A percentile compares a stretch with the other conserved stretches of the same genome.
phyloP scores from a whole-genome alignment of 2,797 vertebrate genomes.

The Sphenodon punctatus region DNA sequence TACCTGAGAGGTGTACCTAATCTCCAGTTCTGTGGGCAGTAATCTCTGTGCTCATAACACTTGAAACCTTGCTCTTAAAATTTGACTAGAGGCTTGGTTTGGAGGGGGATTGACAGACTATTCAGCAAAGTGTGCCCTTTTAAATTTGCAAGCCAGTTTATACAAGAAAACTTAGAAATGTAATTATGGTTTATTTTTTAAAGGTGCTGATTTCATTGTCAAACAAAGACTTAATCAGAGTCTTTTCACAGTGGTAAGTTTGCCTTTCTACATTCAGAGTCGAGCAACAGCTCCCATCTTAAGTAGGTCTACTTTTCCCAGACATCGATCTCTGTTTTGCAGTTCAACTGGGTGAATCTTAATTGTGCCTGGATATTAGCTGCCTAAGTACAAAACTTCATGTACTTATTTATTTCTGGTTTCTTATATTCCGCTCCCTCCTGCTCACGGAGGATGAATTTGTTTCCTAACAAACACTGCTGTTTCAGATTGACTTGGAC shows the following conservation, averaged over 20 bases:
- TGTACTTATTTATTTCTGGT: too few relatives aligned
- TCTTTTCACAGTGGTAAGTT: conserved; percentile 87
- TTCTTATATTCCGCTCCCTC: too few relatives aligned
- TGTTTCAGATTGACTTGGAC: too few relatives aligned
- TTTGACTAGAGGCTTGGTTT: neutral
- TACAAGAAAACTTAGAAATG: neutral
- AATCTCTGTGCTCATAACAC: neutral
- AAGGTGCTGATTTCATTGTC: conserved; percentile 90
- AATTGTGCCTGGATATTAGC: too few relatives aligned
- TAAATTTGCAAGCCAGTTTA: neutral
- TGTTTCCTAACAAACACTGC: too few relatives aligned
- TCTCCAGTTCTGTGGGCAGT: neutral
- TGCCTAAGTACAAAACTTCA: too few relatives aligned
- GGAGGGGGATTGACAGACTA: neutral
- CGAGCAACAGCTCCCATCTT: neutral
- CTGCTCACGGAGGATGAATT: too few relatives aligned
- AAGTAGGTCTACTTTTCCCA: too few relatives aligned
- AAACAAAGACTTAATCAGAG: conserved; percentile 84
- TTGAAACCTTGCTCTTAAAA: neutral
- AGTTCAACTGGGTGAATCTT: too few relatives aligned
- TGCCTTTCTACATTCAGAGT: neutral
- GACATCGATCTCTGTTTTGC: too few relatives aligned
- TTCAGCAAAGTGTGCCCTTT: neutral
- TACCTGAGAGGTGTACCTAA: too few relatives aligned
- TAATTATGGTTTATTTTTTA: conserved; percentile 17